Percentiles rank a stretch among this genome's conserved stretches.
Conservation (phyloP, 1,140 invertebrate genomes). For the Euura lappo region DNA sequence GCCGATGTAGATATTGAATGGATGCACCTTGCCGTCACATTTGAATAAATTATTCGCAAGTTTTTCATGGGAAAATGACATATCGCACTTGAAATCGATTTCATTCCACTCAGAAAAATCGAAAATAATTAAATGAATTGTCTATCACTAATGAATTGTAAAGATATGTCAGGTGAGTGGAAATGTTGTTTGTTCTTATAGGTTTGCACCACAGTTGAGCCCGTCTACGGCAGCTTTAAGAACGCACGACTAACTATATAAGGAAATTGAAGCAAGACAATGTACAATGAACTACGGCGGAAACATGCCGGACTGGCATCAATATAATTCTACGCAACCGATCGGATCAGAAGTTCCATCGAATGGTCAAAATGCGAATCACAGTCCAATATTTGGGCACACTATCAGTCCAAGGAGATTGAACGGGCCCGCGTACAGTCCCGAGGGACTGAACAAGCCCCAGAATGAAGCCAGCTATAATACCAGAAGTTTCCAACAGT, state of each 20-base stretch:
- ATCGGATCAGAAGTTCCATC: slow-evolving; percentile 36
- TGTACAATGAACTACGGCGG: slow-evolving; percentile 54
- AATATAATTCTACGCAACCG: slow-evolving; percentile 48
- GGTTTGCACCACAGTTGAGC: not conserved
- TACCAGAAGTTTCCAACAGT: slow-evolving; percentile 33
- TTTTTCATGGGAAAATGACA: not conserved
- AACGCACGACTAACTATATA: not conserved
- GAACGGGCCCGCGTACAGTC: slow-evolving; percentile 33
- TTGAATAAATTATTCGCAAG: not conserved
- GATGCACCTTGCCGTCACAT: not conserved
- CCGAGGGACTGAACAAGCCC: slow-evolving; percentile 33
- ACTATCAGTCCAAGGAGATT: slow-evolving; percentile 37
- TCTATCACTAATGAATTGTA: not conserved
- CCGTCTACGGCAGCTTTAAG: not conserved
- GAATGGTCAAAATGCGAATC: slow-evolving; percentile 35
- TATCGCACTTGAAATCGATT: not conserved
- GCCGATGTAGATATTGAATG: not conserved
- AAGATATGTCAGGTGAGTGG: not conserved
- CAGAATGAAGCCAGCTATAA: slow-evolving; percentile 35
- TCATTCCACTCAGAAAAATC: not conserved
- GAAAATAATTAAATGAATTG: not conserved
- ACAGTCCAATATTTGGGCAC: slow-evolving; percentile 35
- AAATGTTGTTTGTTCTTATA: not conserved
- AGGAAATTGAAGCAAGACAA: slow-evolving; percentile 27
- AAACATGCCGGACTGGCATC: slow-evolving; percentile 54